A percentile compares a stretch with the other conserved stretches of the same genome.
Evolutionary conservation across 2,797 vertebrate species (phyloP).

Genomic region (Manis pentadactyla): DNA sequence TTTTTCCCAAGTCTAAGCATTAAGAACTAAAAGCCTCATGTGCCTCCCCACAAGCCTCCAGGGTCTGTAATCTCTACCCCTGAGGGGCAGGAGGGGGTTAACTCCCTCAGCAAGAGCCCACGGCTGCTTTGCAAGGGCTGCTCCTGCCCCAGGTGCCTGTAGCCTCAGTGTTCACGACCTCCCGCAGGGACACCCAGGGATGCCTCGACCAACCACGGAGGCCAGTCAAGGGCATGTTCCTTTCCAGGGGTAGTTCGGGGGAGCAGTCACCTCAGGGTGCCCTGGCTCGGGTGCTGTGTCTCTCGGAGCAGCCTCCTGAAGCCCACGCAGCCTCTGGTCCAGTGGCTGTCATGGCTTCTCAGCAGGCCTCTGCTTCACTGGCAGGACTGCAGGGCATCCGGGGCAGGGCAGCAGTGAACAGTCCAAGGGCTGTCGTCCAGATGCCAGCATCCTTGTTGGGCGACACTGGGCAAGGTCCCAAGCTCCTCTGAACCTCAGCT

Average conservation of each 20-base stretch:
- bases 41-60: fast-evolving
- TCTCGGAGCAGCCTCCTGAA: neutral
- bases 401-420: neutral
- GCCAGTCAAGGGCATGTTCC: neutral
- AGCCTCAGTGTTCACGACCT: neutral
- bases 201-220: neutral
- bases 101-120: too few species aligned
- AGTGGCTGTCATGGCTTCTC: neutral
- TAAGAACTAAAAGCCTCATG: neutral
- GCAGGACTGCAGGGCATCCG: fast-evolving
- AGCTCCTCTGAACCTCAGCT: neutral
- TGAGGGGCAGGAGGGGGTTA: neutral
- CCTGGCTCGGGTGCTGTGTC: neutral
- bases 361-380: neutral
- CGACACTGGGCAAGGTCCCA: neutral
- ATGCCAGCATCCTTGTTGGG: neutral
- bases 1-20: neutral
- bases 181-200: neutral
- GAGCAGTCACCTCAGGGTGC: neutral
- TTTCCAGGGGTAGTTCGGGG: neutral
- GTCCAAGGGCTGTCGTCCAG: neutral
- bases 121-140: neutral
- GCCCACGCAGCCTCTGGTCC: neutral
- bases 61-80: neutral
- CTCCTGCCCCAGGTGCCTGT: neutral